Conservation (phyloP, 2,888 invertebrate genomes). For the Chaetoderma sp. region DNA sequence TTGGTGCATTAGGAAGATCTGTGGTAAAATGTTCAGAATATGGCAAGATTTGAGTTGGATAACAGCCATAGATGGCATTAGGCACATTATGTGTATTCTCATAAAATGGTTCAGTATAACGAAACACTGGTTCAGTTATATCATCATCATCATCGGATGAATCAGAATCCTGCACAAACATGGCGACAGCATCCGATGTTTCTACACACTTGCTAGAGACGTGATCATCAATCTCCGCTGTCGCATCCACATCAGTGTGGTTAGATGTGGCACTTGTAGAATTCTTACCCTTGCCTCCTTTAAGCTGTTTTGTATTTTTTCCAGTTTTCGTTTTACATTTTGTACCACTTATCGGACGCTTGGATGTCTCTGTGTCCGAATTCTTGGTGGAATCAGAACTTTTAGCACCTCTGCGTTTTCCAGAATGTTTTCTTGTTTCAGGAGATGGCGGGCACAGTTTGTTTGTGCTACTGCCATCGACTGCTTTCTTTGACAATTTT, state of each 20-base stretch:
- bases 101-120: no score
- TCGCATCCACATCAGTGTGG: slow-evolving; percentile 52
- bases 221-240: slow-evolving; percentile 64
- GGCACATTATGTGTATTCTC: no score
- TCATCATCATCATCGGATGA: slow-evolving; percentile 40
- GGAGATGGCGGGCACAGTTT: background rate
- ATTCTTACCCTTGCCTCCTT: slow-evolving; percentile 20
- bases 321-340: slow-evolving; percentile 36
- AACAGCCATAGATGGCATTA: no score
- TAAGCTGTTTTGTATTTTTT: slow-evolving; percentile 44
- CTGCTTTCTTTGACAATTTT: no score
- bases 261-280: slow-evolving; percentile 40
- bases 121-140: no score
- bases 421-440: slow-evolving; percentile 1
- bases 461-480: no score
- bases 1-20: no score
- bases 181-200: slow-evolving; percentile 47
- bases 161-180: slow-evolving; percentile 41
- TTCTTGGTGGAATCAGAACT: background rate
- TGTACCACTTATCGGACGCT: slow-evolving; percentile 40
- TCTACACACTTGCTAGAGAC: slow-evolving; percentile 54
- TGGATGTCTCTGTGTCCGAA: slow-evolving; percentile 6
- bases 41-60: no score
- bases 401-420: background rate
- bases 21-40: no score